Percentiles rank a stretch among this genome's conserved stretches.
Evolutionary conservation across 2,888 invertebrate species (phyloP).

Genomic region (Boloria selene): DNA sequence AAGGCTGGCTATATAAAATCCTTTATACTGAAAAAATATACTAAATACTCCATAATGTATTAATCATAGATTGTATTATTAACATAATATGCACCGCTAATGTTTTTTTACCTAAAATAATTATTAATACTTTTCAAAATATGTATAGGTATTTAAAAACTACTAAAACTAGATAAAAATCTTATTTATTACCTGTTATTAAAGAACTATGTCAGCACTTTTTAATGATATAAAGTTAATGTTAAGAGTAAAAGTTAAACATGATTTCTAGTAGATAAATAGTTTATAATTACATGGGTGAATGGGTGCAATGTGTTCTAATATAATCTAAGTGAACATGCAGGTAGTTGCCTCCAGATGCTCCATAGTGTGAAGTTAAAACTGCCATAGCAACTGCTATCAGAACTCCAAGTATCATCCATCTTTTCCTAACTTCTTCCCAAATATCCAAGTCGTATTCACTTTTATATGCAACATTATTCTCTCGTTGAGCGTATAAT

Average conservation of each 20-base stretch:
- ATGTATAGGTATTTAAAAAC: too few species aligned
- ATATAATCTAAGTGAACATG: constrained; percentile 63
- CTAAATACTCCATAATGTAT: too few species aligned
- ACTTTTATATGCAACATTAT: constrained; percentile 40
- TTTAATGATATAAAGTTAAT: background rate
- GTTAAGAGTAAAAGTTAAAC: background rate
- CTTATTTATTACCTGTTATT: too few species aligned
- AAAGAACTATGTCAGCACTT: too few species aligned
- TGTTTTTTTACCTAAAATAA: too few species aligned
- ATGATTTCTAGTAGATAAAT: constrained; percentile 13
- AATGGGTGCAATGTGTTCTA: constrained; percentile 72
- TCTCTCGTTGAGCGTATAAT: constrained; percentile 37
- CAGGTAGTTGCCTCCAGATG: constrained; percentile 72
- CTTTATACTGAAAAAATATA: too few species aligned
- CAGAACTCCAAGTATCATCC: constrained; percentile 65
- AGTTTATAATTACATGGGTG: constrained; percentile 57
- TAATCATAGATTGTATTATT: too few species aligned
- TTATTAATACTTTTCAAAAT: too few species aligned
- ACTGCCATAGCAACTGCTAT: constrained; percentile 58
- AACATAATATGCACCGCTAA: too few species aligned
- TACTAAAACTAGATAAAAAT: too few species aligned
- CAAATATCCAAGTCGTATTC: constrained; percentile 57
- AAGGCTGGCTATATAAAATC: too few species aligned
- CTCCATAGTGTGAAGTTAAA: constrained; percentile 61
- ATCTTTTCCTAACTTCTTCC: constrained; percentile 56